Percentiles rank a stretch among this genome's conserved stretches.
These are phyloP conservation scores for Perizoma affinitatum DNA, from an alignment of 2,888 invertebrate genomes.

Conservation along the genomic window DNA sequence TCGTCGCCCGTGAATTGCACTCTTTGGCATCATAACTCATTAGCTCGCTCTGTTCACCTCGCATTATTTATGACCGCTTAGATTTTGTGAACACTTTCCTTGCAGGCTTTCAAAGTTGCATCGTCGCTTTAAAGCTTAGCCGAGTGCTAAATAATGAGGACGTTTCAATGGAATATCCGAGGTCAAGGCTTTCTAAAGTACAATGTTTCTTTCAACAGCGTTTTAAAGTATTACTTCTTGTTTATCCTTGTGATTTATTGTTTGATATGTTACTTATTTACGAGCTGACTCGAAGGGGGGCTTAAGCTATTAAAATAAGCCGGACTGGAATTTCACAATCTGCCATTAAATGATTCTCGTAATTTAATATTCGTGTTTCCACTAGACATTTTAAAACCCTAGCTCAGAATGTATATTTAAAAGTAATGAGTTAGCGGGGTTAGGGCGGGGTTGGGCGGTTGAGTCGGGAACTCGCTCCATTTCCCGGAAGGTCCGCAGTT, in stretches of 20 bases:
- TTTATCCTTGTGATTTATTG: constrained; percentile 55
- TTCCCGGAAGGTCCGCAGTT: constrained; percentile 72
- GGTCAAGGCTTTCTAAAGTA: constrained; percentile 64
- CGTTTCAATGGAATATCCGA: constrained; percentile 67
- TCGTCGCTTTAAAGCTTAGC: constrained; percentile 35
- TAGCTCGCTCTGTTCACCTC: constrained; percentile 69
- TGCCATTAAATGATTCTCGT: constrained; percentile 7
- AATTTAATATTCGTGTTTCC: constrained; percentile 3
- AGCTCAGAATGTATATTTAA: constrained; percentile 28
- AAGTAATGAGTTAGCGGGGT: constrained; percentile 35
- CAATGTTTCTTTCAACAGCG: constrained; percentile 59
- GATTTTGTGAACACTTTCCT: constrained; percentile 69
- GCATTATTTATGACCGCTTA: constrained; percentile 75
- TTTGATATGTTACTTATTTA: constrained; percentile 39
- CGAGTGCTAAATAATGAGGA: constrained; percentile 59
- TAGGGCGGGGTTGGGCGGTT: constrained; percentile 45
- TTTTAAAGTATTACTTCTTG: constrained; percentile 48
- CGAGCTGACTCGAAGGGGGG: constrained; percentile 18
- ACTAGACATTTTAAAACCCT: constrained; percentile 9
- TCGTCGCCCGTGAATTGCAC: constrained; percentile 52
- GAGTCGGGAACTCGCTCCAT: constrained; percentile 45
- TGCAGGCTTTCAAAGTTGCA: constrained; percentile 61
- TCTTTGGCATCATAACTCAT: constrained; percentile 75
- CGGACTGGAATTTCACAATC: constrained; percentile 15
- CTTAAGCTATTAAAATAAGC: constrained; percentile 5